Percentiles rank a stretch among this genome's conserved stretches.
These are phyloP conservation scores for Naso thynnoides DNA, from an alignment of 2,797 vertebrate species.

Conservation along the genomic window DNA sequence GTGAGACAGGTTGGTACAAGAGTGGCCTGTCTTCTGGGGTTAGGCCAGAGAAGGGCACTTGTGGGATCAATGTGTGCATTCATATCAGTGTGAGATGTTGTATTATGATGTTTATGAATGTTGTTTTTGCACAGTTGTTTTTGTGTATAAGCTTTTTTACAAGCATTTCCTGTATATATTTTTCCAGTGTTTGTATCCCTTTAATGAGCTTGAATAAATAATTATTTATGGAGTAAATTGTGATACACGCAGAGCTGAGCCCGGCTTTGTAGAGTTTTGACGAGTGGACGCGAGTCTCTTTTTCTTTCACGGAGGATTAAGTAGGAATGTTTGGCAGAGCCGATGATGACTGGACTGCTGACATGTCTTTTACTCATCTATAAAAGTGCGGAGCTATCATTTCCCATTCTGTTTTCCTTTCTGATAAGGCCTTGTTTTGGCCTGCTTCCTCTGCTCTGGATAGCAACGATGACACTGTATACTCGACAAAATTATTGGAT, in stretches of 20 bases:
- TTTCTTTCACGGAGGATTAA: slow-evolving; percentile 71
- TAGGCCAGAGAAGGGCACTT: slow-evolving; percentile 30
- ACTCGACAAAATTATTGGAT: slow-evolving; percentile 4
- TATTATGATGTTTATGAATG: background rate
- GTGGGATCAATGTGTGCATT: slow-evolving; percentile 28
- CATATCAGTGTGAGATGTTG: slow-evolving; percentile 9
- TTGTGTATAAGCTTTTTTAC: background rate
- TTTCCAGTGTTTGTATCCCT: background rate
- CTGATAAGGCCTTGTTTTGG: slow-evolving; percentile 60
- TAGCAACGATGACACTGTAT: slow-evolving; percentile 23
- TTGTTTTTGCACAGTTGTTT: background rate
- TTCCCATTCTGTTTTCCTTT: slow-evolving; percentile 67
- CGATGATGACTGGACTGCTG: slow-evolving; percentile 64
- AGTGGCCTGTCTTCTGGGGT: slow-evolving; percentile 14
- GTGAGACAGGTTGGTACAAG: slow-evolving; percentile 37
- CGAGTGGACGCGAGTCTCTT: slow-evolving; percentile 39
- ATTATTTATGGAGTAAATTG: slow-evolving; percentile 15
- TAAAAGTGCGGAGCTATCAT: slow-evolving; percentile 68
- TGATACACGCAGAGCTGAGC: background rate
- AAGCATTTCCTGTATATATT: background rate
- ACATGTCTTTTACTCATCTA: slow-evolving; percentile 57
- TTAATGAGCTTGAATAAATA: background rate
- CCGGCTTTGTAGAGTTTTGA: slow-evolving; percentile 47
- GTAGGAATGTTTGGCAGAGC: slow-evolving; percentile 74
- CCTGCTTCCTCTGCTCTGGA: slow-evolving; percentile 62